Evolutionary conservation across 64 coral and sea anemone species (phyloP).

Genomic region (Pocillopora damicornis): DNA sequence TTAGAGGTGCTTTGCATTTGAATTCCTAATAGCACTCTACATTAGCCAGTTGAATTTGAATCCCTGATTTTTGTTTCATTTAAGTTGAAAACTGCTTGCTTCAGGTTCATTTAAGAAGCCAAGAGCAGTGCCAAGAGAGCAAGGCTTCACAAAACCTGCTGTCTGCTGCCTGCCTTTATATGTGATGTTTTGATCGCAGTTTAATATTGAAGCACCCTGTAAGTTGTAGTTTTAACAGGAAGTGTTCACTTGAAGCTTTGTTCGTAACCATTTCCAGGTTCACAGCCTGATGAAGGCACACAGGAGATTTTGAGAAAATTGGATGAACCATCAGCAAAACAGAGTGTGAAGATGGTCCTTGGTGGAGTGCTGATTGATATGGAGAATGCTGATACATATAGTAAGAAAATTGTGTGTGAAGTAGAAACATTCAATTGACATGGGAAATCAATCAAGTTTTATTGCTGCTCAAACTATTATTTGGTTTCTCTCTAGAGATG

Average conservation of each 20-base stretch:
- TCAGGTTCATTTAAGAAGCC: too few relatives aligned
- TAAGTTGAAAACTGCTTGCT: too few relatives aligned
- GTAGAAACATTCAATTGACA: too few relatives aligned
- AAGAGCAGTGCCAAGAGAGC: too few relatives aligned
- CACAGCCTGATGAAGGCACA: constrained; percentile 54
- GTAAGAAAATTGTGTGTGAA: constrained; percentile 19
- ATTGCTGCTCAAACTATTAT: too few relatives aligned
- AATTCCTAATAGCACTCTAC: not conserved
- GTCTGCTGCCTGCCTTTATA: too few relatives aligned
- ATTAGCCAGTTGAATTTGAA: not conserved
- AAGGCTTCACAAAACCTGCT: too few relatives aligned
- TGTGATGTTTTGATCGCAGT: too few relatives aligned
- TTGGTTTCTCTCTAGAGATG: too few relatives aligned
- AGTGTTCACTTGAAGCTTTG: not conserved
- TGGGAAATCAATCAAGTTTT: too few relatives aligned
- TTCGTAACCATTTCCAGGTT: not conserved
- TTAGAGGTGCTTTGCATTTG: too few relatives aligned
- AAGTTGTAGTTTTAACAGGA: not conserved
- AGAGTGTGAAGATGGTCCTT: constrained; percentile 68
- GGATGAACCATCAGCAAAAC: constrained; percentile 78
- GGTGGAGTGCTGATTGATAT: constrained; percentile 90
- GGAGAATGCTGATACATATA: constrained; percentile 87
- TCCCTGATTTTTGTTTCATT: not conserved
- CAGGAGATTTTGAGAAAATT: constrained; percentile 90
- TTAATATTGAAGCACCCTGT: not conserved